Evolutionary conservation across 2,888 invertebrate species (phyloP).

Genomic region (Stegana nigrithorax): DNA sequence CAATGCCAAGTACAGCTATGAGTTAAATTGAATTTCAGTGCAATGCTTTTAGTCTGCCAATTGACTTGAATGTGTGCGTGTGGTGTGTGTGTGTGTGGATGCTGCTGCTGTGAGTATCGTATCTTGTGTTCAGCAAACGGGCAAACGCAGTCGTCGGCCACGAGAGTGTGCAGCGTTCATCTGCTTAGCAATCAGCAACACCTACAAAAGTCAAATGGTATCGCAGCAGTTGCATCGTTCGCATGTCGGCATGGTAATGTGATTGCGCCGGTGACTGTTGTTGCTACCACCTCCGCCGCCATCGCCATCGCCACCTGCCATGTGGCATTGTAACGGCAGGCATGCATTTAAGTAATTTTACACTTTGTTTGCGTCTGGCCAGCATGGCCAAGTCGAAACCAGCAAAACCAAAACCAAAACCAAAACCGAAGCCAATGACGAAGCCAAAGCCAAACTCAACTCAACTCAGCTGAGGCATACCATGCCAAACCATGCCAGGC

Average conservation of each 20-base stretch:
- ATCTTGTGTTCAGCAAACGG: conserved; percentile 33
- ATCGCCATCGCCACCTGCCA: conserved; percentile 15
- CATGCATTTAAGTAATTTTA: conserved; percentile 61
- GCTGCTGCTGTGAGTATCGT: too few species aligned
- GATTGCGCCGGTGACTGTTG: not conserved
- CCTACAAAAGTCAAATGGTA: conserved; percentile 58
- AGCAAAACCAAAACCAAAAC: too few species aligned
- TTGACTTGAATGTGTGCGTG: too few species aligned
- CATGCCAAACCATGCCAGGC: too few species aligned
- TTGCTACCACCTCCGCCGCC: not conserved
- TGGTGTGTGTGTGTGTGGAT: too few species aligned
- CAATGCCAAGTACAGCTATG: not conserved
- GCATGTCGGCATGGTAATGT: conserved; percentile 33
- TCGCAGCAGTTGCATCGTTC: conserved; percentile 55
- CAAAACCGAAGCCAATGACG: too few species aligned
- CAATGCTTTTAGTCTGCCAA: not conserved
- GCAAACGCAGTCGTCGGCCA: not conserved
- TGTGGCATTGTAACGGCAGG: conserved; percentile 38
- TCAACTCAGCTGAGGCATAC: too few species aligned
- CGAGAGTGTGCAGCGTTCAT: conserved; percentile 18
- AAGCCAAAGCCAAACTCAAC: too few species aligned
- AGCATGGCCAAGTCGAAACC: too few species aligned
- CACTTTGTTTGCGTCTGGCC: conserved; percentile 54
- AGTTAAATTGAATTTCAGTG: conserved; percentile 55
- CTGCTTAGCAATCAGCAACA: conserved; percentile 54